Conservation (phyloP, 2,888 invertebrate species). For the Synergus laeviventris region DNA sequence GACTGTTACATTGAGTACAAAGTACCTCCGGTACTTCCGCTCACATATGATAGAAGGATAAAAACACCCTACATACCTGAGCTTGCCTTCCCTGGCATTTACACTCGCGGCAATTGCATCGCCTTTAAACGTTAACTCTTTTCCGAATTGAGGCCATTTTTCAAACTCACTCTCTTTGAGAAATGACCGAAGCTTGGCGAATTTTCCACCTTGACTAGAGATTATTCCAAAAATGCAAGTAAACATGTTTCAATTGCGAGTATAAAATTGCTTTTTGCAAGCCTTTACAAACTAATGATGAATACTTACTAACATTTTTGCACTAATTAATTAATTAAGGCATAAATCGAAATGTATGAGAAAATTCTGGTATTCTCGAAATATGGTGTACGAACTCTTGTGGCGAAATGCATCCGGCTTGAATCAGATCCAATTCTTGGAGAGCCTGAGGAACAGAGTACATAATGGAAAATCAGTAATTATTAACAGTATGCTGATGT, state of each 20-base stretch:
- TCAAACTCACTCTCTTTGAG: constrained; percentile 30
- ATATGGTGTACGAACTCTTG: constrained; percentile 81
- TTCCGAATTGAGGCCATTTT: constrained; percentile 21
- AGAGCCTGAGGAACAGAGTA: constrained; percentile 77
- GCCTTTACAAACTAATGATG: not conserved
- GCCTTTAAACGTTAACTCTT: constrained; percentile 75
- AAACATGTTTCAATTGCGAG: constrained; percentile 7
- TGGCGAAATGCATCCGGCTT: constrained; percentile 78
- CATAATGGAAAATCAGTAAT: constrained; percentile 10
- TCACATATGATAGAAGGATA: constrained; percentile 77
- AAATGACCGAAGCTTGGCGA: constrained; percentile 15
- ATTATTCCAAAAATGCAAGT: constrained; percentile 8
- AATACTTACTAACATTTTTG: too few relatives aligned
- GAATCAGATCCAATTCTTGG: constrained; percentile 80
- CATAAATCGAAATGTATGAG: constrained; percentile 80
- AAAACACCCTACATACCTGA: constrained; percentile 78
- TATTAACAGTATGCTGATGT: not conserved
- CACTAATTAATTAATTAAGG: constrained; percentile 45
- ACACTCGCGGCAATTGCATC: constrained; percentile 78
- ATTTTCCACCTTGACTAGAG: constrained; percentile 9
- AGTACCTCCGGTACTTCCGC: constrained; percentile 79
- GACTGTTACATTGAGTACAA: constrained; percentile 80
- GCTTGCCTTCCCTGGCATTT: constrained; percentile 79
- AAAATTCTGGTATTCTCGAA: constrained; percentile 81
- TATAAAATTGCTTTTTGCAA: not conserved